Base-by-base conservation (phyloP, 2,797 vertebrate species). In the Rhinoraja longicauda region DNA sequence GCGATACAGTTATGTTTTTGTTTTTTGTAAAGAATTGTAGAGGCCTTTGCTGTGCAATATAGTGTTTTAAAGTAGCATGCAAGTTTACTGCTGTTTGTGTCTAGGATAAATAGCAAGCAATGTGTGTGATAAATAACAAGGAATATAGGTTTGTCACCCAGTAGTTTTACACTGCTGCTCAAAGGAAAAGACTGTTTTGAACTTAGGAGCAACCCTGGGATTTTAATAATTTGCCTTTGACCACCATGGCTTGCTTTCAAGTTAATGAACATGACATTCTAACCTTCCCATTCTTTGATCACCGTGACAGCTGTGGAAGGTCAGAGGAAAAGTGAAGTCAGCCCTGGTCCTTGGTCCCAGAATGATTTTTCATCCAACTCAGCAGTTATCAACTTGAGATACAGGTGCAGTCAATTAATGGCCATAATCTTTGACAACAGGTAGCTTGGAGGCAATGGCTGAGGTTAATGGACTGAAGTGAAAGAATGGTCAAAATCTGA, bases 381-480 rank as follows among this genome's bases (percentile, higher is more conserved):
- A 92, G 45, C 90, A 57, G 24, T 75, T 29, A 53, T 75, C 45
- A 39, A 70, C 64, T 53, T 92, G 39, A 92, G 70, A 75, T 92
- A 94, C 76, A 94, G 94, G 93, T 95, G 94, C 93, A 93, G 94
- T 94, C 92, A 93, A 93, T 95, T 95, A 94, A 94, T 82, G 73
- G 94, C 93, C 93, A 93, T 93, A 94, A 64, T 72, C 93, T 94
- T 94, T 95, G 95, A 95, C 94, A 95, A 94, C 62, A 93, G 64
- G 90, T 94, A 95, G 94, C 95, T 94, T 93, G 93, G 79, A 93
- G 94, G 94, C 94, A 95, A 95, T 95, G 93, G 94, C 94, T 94
- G 90, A 90, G 93, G 45, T 95, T 94, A 94, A 93, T 95, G 94
- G 94, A 94, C 94, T 95, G 94, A 94, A 95, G 93, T 93, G 90